Base-by-base conservation (phyloP, 1,140 invertebrate species). In the Drosophila suzukii region DNA sequence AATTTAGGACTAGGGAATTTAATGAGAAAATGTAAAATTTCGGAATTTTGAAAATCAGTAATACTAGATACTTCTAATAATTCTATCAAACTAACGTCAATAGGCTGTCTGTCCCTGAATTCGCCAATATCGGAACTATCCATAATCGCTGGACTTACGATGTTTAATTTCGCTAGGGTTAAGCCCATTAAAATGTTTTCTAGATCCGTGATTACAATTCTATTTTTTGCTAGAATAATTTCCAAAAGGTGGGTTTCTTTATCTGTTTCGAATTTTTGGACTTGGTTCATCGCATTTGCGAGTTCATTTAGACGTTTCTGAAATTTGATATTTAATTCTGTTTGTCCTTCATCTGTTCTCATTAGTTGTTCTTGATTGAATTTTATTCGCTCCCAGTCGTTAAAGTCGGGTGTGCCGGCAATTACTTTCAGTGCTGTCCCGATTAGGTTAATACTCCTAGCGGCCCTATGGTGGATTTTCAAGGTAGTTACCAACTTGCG, bases 331-430 rank as follows among this genome's bases (percentile, higher is more conserved):
- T 50, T 55, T 41, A 53, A 36, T 50, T 71, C 51, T 7, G 41
- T 39, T 50, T 73, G 68, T 38, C 47, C 24, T n/a, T 65, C 51
- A 27, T 46, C 32, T 54, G 54, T 13, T 34, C 32, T 62, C 24
- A 27, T 59, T 66, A 73, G n/a, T 13, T 34, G 54, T 6, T 36
- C 39, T 41, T 66, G 55, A 10, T 49, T 32, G 10, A 58, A 54
- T 41, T 73, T 59, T 36, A 72, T 39, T 12, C 47, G 39, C 20
- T 66, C 49, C 58, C 66, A 55, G 30, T 59, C 47, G 12, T 53
- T 36, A 43, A 67, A 58, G 27, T 58, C 20, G 13, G n/a, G n/a
- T n/a, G n/a, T n/a, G n/a, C n/a, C n/a, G n/a, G n/a, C n/a, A n/a
- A n/a, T n/a, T n/a, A n/a, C n/a, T 15, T 73, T 73, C 4, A 66